These are phyloP conservation scores for Steinernema scapterisci DNA, from an alignment of 2,888 invertebrate genomes.

Conservation along the genomic window DNA sequence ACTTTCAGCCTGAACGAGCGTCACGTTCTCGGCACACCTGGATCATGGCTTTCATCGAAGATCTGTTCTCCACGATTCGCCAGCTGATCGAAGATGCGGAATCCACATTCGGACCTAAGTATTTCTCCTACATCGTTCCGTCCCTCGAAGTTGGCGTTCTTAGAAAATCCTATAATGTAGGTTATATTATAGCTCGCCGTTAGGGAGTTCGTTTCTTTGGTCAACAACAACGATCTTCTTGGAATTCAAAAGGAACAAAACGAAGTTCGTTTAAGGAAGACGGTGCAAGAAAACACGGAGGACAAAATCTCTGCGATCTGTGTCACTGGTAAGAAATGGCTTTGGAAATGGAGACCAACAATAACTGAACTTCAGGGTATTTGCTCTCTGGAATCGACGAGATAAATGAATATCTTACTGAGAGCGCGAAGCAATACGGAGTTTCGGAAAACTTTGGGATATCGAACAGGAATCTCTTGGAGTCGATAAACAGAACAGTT, in stretches of 20 bases:
- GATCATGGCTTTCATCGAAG: constrained; percentile 46
- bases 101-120: constrained; percentile 43
- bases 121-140: constrained; percentile 42
- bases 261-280: constrained; percentile 35
- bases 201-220: constrained; percentile 42
- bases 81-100: constrained; percentile 47
- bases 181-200: constrained; percentile 36
- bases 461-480: constrained; percentile 43
- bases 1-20: constrained; percentile 14
- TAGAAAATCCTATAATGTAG: background rate
- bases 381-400: constrained; percentile 43
- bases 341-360: constrained; percentile 18
- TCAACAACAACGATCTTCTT: constrained; percentile 43
- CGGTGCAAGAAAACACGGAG: constrained; percentile 46
- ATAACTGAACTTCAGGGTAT: constrained; percentile 35
- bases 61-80: constrained; percentile 44
- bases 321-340: constrained; percentile 37
- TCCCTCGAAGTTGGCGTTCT: constrained; percentile 46
- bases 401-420: constrained; percentile 39
- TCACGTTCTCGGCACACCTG: constrained; percentile 45
- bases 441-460: constrained; percentile 34
- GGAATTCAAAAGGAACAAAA: constrained; percentile 34
- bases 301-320: constrained; percentile 46
- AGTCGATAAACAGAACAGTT: constrained; percentile 43
- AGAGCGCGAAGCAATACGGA: constrained; percentile 23